These are phyloP conservation scores for Microplitis mediator DNA, from an alignment of 1,140 invertebrate genomes.

Conservation along the genomic window DNA sequence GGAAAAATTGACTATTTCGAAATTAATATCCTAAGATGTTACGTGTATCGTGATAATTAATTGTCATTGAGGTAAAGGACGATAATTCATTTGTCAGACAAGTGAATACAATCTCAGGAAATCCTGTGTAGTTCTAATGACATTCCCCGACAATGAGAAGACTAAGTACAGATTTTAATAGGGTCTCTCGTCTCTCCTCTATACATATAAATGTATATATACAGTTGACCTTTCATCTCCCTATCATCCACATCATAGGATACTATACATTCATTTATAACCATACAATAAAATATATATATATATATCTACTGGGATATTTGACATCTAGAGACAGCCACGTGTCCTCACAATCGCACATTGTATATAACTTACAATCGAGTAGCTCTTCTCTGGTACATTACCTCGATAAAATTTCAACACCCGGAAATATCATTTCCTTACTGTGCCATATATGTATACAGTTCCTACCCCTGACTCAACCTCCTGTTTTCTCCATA, in stretches of 20 bases:
- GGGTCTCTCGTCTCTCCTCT: constrained; percentile 3
- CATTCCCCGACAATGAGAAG: constrained; percentile 31
- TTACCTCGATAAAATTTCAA: constrained; percentile 1
- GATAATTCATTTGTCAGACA: no score
- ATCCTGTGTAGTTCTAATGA: constrained; percentile 40
- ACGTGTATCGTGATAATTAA: neutral
- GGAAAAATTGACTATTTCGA: no score
- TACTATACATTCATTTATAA: neutral
- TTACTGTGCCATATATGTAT: neutral
- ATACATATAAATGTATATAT: no score
- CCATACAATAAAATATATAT: neutral
- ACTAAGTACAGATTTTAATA: constrained; percentile 40
- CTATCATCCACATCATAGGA: constrained; percentile 16
- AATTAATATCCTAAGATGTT: no score
- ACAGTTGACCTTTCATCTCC: constrained; percentile 32
- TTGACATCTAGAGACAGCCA: neutral
- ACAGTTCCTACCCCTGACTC: no score
- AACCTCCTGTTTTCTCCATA: neutral
- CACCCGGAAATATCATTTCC: constrained; percentile 1
- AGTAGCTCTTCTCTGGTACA: neutral
- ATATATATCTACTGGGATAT: neutral
- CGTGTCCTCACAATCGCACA: neutral
- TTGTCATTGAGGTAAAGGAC: no score
- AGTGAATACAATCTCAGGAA: constrained; percentile 16
- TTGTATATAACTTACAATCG: constrained; percentile 6